phyloP scores from a whole-genome alignment of 2,888 invertebrate species.

The Tenthredo scrophulariae region DNA sequence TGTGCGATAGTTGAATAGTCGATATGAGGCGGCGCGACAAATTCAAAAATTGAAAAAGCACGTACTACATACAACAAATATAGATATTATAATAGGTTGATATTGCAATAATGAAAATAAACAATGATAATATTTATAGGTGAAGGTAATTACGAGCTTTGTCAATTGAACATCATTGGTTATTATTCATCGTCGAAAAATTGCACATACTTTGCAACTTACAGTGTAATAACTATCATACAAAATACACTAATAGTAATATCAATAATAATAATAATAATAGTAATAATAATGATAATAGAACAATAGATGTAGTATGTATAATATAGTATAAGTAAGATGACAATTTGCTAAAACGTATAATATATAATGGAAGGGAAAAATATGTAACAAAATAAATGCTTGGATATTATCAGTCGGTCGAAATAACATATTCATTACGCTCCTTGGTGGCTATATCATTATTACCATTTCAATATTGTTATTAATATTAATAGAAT shows the following conservation, averaged over 20 bases:
- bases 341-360: conserved; percentile 62
- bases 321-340: conserved; percentile 54
- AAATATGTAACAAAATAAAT: conserved; percentile 62
- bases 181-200: conserved; percentile 75
- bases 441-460: conserved; percentile 34
- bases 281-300: conserved; percentile 57
- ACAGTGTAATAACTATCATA: conserved; percentile 74
- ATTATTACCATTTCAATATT: conserved; percentile 18
- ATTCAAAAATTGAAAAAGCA: neutral
- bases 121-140: neutral
- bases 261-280: conserved; percentile 64
- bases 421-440: conserved; percentile 61
- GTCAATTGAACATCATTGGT: conserved; percentile 72
- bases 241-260: conserved; percentile 74
- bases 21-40: neutral
- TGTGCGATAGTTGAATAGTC: neutral
- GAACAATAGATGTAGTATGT: conserved; percentile 30
- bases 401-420: conserved; percentile 64
- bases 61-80: neutral
- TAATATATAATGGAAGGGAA: conserved; percentile 56
- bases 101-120: neutral
- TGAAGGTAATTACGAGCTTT: neutral
- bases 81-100: neutral
- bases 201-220: conserved; percentile 73
- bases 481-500: conserved; percentile 17